Evolutionary conservation across 2,888 invertebrate genomes (phyloP), one percentile per base, ranked within the genome.

Genomic region (Lottia scabra): DNA sequence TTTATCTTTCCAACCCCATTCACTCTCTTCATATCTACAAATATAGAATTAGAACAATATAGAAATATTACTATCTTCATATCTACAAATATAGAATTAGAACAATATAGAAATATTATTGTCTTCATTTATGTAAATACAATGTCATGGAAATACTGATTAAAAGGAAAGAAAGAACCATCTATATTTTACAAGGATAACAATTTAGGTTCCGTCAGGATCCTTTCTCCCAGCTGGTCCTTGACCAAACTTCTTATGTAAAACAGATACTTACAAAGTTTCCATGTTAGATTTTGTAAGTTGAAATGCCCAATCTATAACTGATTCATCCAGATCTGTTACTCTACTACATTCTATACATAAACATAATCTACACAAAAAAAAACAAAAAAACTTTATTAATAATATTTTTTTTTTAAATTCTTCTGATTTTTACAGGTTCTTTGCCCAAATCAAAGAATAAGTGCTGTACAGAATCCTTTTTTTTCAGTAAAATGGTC

Each of bases 231-330:
- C n/a, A n/a, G n/a, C n/a, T n/a, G n/a, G n/a, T n/a, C n/a, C n/a
- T n/a, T n/a, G n/a, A n/a, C n/a, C n/a, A n/a, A n/a, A n/a, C n/a
- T n/a, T n/a, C n/a, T n/a, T n/a, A n/a, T n/a, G n/a, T n/a, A n/a
- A n/a, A n/a, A n/a, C n/a, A n/a, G n/a, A 63, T 63, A 87, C 92
- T 91, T 93, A 96, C 93, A 94, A 90, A 74, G 91, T 86, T 89
- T 93, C 93, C 95, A 96, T 95, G 88, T 96, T 96, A 78, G 91
- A 91, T 87, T 94, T 93, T 75, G 94, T 94, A 38, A 96, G 91
- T 82, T 93, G 91, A 83, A 95, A 93, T 65, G 93, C 92, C 94
- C 94, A 95, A 46, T 93, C 90, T 45, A 92, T 88, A 10, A 92
- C 91, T 74, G 90, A 90, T 70, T 91, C 90, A 68, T 92, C 91